Evolutionary conservation across 1,140 invertebrate genomes (phyloP), one percentile per base, ranked within the genome.

Genomic region (Coenobita brevimanus): DNA sequence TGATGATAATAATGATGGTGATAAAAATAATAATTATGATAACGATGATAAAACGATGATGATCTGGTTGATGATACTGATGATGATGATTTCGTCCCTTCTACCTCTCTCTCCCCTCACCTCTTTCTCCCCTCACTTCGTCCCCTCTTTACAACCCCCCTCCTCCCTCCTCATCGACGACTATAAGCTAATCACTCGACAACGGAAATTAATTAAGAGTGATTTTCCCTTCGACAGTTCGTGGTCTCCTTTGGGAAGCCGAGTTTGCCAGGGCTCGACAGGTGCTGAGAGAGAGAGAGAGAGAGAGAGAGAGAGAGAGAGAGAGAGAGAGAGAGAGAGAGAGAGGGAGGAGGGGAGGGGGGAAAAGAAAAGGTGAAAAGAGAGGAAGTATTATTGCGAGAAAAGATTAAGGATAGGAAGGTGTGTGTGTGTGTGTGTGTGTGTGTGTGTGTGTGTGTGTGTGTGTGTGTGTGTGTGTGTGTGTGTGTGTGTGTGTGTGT

Each of bases 401-500:
- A 17, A 13, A n/a, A 24, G 1, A 21, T 33, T 27, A 38, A n/a
- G 13, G 24, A 17, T 60, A n/a, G 15, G 33, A 2, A 60, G 54
- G 2, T 43, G 27, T 30, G 13, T 73, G 21, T 38, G 69, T 73
- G 6, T 33, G 69, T 73, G 33, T 33, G 24, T 38, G 8, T 33
- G 27, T 33, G 6, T 27, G 27, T 30, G 69, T 73, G 21, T 73
- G 69, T 73, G 8, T 73, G 24, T 33, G 21, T 73, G 6, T 4
- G n/a, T 27, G 21, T 73, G 33, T 73, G 62, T 67, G n/a, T 76
- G n/a, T 76, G 64, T 67, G 64, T 67, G 64, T 67, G 64, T 67
- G 64, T 67, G 64, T 67, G 64, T 67, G 64, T 67, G 64, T 67
- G 64, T 67, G 64, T 67, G 64, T 67, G 64, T 67, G 64, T 67